These are phyloP conservation scores for Micrasema minimum DNA, from an alignment of 1,140 invertebrate species.

Conservation along the genomic window DNA sequence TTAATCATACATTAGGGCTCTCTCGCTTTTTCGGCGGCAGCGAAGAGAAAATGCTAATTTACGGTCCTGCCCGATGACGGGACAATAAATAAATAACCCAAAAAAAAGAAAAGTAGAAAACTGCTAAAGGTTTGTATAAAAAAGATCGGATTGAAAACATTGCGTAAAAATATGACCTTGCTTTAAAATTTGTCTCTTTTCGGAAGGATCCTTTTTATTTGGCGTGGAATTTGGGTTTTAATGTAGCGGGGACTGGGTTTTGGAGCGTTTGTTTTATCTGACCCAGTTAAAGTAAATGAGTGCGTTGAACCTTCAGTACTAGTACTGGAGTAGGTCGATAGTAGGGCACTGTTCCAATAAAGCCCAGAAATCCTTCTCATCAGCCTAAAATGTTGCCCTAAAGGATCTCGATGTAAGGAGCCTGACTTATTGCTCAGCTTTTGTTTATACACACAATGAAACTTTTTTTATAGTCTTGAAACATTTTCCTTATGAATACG, in stretches of 20 bases:
- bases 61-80: conserved; percentile 6
- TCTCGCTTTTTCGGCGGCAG: conserved; percentile 9
- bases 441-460: conserved; percentile 7
- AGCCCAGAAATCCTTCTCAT: conserved; percentile 29
- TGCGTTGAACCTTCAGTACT: conserved; percentile 43
- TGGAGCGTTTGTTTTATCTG: conserved; percentile 42
- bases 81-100: conserved; percentile 1
- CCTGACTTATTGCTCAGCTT: conserved; percentile 14
- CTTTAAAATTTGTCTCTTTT: neutral
- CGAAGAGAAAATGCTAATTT: conserved; percentile 36
- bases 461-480: conserved; percentile 9
- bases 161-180: no score
- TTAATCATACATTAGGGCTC: conserved; percentile 33
- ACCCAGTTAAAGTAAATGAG: conserved; percentile 49
- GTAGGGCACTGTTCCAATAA: conserved; percentile 29
- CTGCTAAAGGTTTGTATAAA: neutral
- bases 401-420: conserved; percentile 28
- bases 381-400: conserved; percentile 27
- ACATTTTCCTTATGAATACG: no score
- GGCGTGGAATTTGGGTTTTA: conserved; percentile 4
- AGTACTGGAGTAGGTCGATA: neutral
- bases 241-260: conserved; percentile 16
- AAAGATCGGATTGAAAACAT: no score
- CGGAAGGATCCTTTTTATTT: conserved; percentile 13
- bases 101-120: neutral